These are phyloP conservation scores for Neotoma lepida DNA, from an alignment of 2,113 vertebrate species.

Conservation along the genomic window DNA sequence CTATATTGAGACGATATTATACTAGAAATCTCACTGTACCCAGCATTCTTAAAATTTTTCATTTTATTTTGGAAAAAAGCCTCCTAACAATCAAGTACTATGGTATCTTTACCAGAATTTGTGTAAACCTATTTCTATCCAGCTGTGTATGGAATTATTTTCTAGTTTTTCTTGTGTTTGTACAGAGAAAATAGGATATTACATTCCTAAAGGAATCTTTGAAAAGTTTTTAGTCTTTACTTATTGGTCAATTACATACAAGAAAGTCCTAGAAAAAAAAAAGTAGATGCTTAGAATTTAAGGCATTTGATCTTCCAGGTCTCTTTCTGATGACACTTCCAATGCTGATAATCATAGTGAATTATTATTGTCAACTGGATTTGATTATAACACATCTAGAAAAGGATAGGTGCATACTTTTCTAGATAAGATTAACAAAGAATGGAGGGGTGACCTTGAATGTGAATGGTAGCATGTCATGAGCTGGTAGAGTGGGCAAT, in stretches of 20 bases:
- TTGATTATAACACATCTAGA: not conserved
- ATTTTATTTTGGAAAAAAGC: not conserved
- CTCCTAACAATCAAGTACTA: not conserved
- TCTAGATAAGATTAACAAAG: not conserved
- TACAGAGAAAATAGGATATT: not conserved
- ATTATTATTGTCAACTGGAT: not conserved
- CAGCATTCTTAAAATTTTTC: not conserved
- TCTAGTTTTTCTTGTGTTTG: not conserved
- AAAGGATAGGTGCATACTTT: not conserved
- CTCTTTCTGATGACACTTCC: not conserved
- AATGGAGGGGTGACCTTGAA: not conserved
- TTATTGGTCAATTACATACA: not conserved
- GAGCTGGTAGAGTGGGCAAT: not conserved
- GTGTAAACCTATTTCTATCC: not conserved
- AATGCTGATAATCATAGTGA: no score
- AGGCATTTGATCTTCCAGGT: not conserved
- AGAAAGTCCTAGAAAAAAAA: not conserved
- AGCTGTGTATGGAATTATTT: not conserved
- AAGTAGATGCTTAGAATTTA: not conserved
- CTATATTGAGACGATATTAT: not conserved
- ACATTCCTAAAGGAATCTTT: not conserved
- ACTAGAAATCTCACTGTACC: not conserved
- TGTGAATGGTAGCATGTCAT: no score
- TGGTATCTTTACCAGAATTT: not conserved
- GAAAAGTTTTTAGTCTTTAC: not conserved